Conservation (phyloP, 2,113 vertebrate genomes). For the Puntigrus tetrazona region DNA sequence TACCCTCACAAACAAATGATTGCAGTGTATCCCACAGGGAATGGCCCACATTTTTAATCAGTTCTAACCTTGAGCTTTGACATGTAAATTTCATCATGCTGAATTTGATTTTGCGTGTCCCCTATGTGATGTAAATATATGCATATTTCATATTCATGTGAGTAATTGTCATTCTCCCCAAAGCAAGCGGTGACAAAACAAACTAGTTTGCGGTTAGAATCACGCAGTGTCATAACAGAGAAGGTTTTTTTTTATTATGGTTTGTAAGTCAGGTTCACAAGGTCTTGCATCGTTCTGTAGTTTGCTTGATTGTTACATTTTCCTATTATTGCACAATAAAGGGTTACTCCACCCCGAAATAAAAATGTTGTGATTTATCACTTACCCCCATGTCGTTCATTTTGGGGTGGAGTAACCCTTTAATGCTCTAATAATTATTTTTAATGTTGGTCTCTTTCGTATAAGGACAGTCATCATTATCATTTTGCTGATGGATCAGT, state of each 20-base stretch:
- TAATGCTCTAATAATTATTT: not conserved
- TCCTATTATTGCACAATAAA: no score
- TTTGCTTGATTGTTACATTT: not conserved
- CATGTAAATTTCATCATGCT: constrained; percentile 65
- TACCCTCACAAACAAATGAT: constrained; percentile 73
- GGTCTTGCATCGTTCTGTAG: not conserved
- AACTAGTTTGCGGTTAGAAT: constrained; percentile 46
- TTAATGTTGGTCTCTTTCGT: not conserved
- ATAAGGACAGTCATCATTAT: not conserved
- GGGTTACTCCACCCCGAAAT: no score
- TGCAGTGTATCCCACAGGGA: constrained; percentile 55
- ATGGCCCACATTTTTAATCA: constrained; percentile 67
- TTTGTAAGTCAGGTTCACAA: constrained; percentile 1
- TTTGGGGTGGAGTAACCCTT: no score
- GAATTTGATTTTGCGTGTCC: constrained; percentile 62
- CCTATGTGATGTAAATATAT: constrained; percentile 61
- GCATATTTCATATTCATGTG: constrained; percentile 69
- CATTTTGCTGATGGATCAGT: not conserved
- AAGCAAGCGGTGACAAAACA: constrained; percentile 64
- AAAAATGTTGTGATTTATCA: no score
- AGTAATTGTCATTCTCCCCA: constrained; percentile 64
- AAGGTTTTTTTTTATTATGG: constrained; percentile 41
- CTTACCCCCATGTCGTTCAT: no score
- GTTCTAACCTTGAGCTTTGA: constrained; percentile 69
- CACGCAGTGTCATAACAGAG: constrained; percentile 15